Percentiles rank a stretch among this genome's conserved stretches.
Conservation (phyloP, 2,888 invertebrate species). For the Gari tellinella region DNA sequence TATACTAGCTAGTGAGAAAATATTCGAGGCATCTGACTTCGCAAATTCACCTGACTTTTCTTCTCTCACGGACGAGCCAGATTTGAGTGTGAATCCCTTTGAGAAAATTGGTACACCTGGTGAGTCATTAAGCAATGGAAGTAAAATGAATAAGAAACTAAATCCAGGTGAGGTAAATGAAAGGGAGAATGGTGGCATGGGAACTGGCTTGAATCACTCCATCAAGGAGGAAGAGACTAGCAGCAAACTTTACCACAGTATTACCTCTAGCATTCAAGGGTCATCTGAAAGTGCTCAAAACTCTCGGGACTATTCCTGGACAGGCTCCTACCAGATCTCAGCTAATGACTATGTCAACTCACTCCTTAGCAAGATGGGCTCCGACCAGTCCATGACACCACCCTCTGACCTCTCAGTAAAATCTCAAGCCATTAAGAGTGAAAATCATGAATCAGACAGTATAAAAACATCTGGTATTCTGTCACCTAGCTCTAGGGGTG, state of each 20-base stretch:
- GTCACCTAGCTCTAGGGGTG: background rate
- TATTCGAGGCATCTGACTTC: constrained; percentile 41
- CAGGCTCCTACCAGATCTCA: constrained; percentile 34
- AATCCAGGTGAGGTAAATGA: background rate
- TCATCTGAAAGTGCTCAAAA: constrained; percentile 21
- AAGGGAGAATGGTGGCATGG: constrained; percentile 6
- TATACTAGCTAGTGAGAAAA: constrained; percentile 22
- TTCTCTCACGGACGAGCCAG: constrained; percentile 39
- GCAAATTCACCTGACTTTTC: constrained; percentile 53
- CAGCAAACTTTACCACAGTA: constrained; percentile 13
- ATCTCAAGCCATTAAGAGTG: background rate
- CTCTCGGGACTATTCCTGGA: constrained; percentile 34
- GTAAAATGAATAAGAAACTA: constrained; percentile 12
- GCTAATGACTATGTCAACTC: constrained; percentile 39
- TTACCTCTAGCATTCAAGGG: constrained; percentile 21
- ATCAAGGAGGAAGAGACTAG: background rate
- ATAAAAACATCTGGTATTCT: background rate
- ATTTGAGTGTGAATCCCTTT: constrained; percentile 17
- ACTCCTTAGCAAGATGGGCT: constrained; percentile 32
- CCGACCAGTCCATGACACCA: background rate
- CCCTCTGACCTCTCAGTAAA: background rate
- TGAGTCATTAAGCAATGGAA: background rate
- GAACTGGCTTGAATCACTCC: constrained; percentile 1
- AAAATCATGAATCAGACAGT: constrained; percentile 1
- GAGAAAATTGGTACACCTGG: background rate